A percentile compares a stretch with the other conserved stretches of the same genome.
Conservation (phyloP, 1,140 invertebrate genomes). For the Lepidurus couesii region DNA sequence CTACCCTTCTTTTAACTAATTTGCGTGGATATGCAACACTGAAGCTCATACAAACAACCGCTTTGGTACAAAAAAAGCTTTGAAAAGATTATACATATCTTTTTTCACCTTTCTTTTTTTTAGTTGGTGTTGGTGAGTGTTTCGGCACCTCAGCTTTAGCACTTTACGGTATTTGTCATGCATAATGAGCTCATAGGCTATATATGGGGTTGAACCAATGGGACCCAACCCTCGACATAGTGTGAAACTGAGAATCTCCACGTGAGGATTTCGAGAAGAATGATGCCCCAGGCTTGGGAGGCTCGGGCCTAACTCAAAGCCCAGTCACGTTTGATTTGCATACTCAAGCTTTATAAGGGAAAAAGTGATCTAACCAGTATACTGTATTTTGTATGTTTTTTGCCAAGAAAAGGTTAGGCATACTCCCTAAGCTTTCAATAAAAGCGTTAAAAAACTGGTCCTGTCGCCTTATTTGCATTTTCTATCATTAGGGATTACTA, state of each 20-base stretch:
- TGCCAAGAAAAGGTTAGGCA: neutral
- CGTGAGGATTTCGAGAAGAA: neutral
- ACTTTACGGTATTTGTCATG: slow-evolving; percentile 1
- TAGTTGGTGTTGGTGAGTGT: neutral
- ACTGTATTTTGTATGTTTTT: neutral
- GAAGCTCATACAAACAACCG: neutral
- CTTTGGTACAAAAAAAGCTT: neutral
- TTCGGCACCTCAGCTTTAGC: neutral
- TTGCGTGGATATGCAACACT: slow-evolving; percentile 15
- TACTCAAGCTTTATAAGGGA: neutral
- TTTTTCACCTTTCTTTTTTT: neutral
- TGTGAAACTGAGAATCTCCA: neutral
- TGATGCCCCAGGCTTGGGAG: neutral
- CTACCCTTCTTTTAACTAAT: neutral
- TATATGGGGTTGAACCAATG: neutral
- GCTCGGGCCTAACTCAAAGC: slow-evolving; percentile 6
- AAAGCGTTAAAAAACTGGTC: too few relatives aligned
- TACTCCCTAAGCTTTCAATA: neutral
- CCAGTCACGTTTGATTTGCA: slow-evolving; percentile 15
- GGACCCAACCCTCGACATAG: neutral
- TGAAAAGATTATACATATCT: neutral
- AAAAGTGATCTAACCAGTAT: slow-evolving; percentile 6
- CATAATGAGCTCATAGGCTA: neutral
- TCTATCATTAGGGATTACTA: too few relatives aligned
- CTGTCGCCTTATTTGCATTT: too few relatives aligned